phyloP scores from a whole-genome alignment of 2,888 invertebrate species.

The Drosophila paranaensis region DNA sequence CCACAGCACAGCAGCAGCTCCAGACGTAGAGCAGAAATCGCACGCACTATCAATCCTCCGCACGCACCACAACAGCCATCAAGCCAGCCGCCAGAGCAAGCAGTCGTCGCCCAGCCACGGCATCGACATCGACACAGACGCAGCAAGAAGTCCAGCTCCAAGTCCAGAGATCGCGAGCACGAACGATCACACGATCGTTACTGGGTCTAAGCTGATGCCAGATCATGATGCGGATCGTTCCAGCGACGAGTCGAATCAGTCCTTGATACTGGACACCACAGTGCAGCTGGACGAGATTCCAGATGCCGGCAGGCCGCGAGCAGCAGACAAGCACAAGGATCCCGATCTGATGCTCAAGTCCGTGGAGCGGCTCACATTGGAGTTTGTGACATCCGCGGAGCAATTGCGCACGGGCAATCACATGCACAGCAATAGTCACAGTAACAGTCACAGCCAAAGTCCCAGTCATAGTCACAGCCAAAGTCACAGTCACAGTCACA shows the following conservation, averaged over 20 bases:
- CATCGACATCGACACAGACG: conserved; percentile 80
- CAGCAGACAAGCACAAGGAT: conserved; percentile 86
- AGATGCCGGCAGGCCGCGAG: background rate
- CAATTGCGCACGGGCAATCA: conserved; percentile 85
- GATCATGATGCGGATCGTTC: conserved; percentile 61
- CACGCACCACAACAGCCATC: conserved; percentile 32
- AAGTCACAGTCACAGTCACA: conserved; percentile 5
- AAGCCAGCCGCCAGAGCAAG: conserved; percentile 82
- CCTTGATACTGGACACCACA: conserved; percentile 79
- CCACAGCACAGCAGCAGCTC: conserved; percentile 83
- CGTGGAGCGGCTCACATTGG: conserved; percentile 88
- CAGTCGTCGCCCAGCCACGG: conserved; percentile 76
- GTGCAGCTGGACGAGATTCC: conserved; percentile 59
- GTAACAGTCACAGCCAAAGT: conserved; percentile 11
- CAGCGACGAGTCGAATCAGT: conserved; percentile 81
- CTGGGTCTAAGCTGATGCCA: conserved; percentile 70
- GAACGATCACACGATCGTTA: conserved; percentile 73
- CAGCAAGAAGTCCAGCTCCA: conserved; percentile 73
- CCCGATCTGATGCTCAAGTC: conserved; percentile 89
- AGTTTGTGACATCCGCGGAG: conserved; percentile 88
- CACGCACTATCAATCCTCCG: conserved; percentile 43
- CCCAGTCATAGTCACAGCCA: conserved; percentile 23
- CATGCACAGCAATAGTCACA: conserved; percentile 30
- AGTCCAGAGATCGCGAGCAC: conserved; percentile 79
- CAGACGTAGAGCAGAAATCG: conserved; percentile 59